A percentile compares a stretch with the other conserved stretches of the same genome.
Conservation (phyloP, 1,140 invertebrate species). For the Diprion similis region DNA sequence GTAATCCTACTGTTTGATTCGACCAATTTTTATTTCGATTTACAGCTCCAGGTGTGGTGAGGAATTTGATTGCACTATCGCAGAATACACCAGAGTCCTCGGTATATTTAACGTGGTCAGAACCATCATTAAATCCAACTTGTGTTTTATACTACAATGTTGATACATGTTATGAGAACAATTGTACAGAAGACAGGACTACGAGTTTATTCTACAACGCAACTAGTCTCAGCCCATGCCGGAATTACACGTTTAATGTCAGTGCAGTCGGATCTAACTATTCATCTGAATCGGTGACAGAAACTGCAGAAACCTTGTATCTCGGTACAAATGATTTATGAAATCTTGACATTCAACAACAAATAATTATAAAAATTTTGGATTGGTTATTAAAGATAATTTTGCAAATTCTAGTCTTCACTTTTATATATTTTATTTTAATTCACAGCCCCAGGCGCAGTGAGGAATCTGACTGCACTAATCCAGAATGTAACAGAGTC, state of each 20-base stretch:
- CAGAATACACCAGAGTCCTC: background rate
- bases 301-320: constrained; percentile 32
- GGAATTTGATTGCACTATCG: background rate
- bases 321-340: constrained; percentile 31
- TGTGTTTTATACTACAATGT: constrained; percentile 19
- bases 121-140: background rate
- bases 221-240: constrained; percentile 27
- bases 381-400: too few relatives aligned
- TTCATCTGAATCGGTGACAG: constrained; percentile 25
- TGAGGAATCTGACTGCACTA: background rate
- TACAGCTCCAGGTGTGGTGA: background rate
- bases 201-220: constrained; percentile 24
- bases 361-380: too few relatives aligned
- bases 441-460: background rate
- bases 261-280: constrained; percentile 13
- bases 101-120: background rate
- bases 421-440: background rate
- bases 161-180: constrained; percentile 10
- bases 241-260: constrained; percentile 28
- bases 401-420: background rate
- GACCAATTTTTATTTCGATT: background rate
- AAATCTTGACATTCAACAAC: background rate
- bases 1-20: too few relatives aligned
- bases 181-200: constrained; percentile 12
- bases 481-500: background rate